phyloP scores from a whole-genome alignment of 1,140 invertebrate species.

The Caenorhabditis briggsae region DNA sequence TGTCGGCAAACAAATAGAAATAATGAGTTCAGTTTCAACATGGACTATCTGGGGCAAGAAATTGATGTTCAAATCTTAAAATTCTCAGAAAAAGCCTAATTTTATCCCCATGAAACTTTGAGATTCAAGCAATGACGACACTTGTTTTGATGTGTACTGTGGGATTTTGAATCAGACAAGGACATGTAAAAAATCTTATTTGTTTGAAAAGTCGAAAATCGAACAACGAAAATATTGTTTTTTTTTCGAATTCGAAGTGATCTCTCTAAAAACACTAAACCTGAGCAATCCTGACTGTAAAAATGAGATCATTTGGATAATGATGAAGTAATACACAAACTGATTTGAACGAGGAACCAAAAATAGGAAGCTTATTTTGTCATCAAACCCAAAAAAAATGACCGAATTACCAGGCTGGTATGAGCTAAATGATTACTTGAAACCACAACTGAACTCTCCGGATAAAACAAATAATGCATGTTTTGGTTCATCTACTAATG shows the following conservation, averaged over 20 bases:
- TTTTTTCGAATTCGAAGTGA: slow-evolving; percentile 1
- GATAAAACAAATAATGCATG: no score
- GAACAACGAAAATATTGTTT: background rate
- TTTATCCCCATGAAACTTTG: no score
- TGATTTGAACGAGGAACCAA: background rate
- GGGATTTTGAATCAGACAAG: no score
- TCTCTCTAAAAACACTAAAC: background rate
- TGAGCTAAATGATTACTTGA: no score
- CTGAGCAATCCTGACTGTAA: background rate
- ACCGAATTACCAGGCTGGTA: no score
- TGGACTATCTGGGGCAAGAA: background rate
- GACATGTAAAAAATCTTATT: no score
- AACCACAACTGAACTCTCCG: no score
- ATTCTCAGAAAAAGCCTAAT: no score
- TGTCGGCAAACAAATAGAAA: background rate
- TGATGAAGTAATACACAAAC: background rate
- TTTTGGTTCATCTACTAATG: no score
- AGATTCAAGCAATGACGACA: background rate
- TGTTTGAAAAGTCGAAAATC: no score
- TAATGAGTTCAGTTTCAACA: slow-evolving; percentile 23
- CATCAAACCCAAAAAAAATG: no score
- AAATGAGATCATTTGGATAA: slow-evolving; percentile 6
- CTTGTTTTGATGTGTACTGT: background rate
- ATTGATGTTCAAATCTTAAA: no score
- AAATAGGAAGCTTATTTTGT: background rate